Evolutionary conservation across 2,113 vertebrate species (phyloP).

Genomic region (Malurus elegans): DNA sequence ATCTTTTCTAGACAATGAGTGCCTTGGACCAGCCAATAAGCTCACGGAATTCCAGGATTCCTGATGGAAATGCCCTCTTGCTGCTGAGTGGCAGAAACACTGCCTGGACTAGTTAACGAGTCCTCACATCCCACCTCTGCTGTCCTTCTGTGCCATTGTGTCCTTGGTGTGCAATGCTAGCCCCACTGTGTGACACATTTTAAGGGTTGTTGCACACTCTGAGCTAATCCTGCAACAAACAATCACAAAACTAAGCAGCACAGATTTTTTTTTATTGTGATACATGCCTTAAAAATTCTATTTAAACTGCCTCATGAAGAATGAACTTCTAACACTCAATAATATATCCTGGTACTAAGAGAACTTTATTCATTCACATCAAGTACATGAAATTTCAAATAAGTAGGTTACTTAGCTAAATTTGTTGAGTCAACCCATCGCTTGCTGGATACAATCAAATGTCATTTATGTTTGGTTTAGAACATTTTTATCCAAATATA

Average conservation of each 20-base stretch:
- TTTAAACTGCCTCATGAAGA: neutral
- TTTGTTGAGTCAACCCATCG: neutral
- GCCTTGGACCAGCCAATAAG: fast-evolving
- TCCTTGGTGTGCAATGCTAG: neutral
- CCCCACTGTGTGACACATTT: neutral
- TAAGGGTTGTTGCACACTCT: neutral
- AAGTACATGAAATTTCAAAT: neutral
- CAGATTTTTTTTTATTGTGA: neutral
- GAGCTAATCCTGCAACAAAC: neutral
- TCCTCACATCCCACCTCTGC: neutral
- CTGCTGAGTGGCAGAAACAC: neutral
- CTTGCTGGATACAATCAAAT: neutral
- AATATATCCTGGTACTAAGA: neutral
- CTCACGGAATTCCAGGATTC: neutral
- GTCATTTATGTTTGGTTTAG: neutral
- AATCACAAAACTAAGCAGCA: neutral
- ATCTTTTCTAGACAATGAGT: neutral
- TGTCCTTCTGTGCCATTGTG: neutral
- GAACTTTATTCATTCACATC: neutral
- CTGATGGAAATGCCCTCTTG: neutral
- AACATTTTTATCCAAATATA: neutral
- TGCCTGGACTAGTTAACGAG: neutral
- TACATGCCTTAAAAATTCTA: neutral
- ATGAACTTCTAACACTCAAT: neutral
- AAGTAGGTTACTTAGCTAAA: neutral